phyloP scores from a whole-genome alignment of 2,797 vertebrate species.

The Labeo calbasu region DNA sequence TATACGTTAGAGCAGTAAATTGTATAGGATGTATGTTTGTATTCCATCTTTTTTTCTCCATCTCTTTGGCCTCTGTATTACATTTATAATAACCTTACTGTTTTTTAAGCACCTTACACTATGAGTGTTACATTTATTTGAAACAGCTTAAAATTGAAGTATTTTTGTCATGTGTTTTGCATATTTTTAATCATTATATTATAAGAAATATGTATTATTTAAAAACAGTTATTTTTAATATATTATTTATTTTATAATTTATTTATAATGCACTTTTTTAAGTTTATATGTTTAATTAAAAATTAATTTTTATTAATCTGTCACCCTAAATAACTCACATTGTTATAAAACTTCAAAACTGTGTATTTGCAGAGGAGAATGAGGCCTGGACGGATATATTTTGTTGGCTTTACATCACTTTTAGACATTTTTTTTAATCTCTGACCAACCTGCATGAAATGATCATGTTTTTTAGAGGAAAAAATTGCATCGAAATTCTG shows the following conservation, averaged over 20 bases:
- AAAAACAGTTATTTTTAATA: too few species aligned
- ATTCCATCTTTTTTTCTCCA: neutral
- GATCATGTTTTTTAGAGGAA: neutral
- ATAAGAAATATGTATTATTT: too few species aligned
- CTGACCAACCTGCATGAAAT: neutral
- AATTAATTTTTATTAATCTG: neutral
- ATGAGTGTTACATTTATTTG: too few species aligned
- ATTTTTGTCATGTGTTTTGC: neutral
- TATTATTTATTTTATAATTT: too few species aligned
- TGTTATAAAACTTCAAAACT: conserved; percentile 23
- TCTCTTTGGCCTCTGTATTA: too few species aligned
- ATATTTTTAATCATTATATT: too few species aligned
- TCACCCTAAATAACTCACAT: neutral
- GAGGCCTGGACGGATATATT: conserved; percentile 72
- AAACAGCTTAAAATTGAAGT: neutral
- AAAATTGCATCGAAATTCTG: neutral
- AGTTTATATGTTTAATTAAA: too few species aligned
- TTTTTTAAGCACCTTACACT: too few species aligned
- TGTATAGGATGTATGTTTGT: neutral
- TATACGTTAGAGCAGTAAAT: neutral
- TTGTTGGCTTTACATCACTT: conserved; percentile 63
- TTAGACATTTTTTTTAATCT: conserved; percentile 27
- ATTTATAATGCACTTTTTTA: too few species aligned
- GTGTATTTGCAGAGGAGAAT: conserved; percentile 86
- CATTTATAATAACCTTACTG: too few species aligned